Evolutionary conservation across 2,113 vertebrate species (phyloP), one percentile per base, ranked within the genome.

Genomic region (Dicentrarchus labrax): DNA sequence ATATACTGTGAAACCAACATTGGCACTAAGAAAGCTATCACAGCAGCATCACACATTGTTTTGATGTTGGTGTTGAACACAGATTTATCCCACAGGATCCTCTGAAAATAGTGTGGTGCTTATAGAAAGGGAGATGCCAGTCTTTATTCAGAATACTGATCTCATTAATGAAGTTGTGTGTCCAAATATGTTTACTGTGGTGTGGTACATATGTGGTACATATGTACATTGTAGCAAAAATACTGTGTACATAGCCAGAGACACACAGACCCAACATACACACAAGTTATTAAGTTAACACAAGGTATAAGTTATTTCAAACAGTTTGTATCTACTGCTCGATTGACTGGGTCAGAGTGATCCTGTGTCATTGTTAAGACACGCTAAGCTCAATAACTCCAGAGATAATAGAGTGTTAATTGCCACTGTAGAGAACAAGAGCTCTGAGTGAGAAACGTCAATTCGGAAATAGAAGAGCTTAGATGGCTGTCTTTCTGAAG

Each of bases 371-470:
- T 72, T 77, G 87, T 85, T 73, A 82, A 83, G 87, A 90, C 90
- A 57, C 36, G 39, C 75, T 86, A 41, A 90, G 79, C 88, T 86
- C 89, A 84, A 53, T 85, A 81, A 86, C 86, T 84, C 64, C 59
- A 51, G 65, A 89, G 79, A 88, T 90, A 92, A 94, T 78, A 86
- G 82, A 83, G 75, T 78, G 85, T 87, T 91, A 93, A 92, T 89
- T 87, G 85, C 85, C 41, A 5, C 76, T 60, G 84, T 48, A 45
- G 71, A 88, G 84, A 90, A 90, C 82, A 91, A 88, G 86, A 67
- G 80, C 74, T 57, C 65, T 53, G 83, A 88, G 73, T 65, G 76
- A 86, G 69, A 62, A 84, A 80, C 21, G 69, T 53, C 81, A 83
- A 76, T 86, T 76, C 13, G 50, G 82, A 93, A 85, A 89, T 22